Conservation (phyloP, 2,797 vertebrate species). For the Hippoglossus hippoglossus region DNA sequence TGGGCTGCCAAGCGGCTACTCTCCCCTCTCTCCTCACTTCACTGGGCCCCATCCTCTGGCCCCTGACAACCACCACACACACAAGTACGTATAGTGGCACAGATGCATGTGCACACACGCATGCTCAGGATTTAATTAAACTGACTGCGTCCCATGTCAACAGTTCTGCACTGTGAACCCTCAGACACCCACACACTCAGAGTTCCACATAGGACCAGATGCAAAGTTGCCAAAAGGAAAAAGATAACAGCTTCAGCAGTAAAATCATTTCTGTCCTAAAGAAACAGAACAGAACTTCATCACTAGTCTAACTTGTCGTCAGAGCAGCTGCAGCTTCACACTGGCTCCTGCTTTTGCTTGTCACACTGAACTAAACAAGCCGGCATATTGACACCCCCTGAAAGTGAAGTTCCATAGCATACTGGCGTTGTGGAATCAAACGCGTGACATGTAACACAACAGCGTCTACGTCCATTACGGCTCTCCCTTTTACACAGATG, state of each 20-base stretch:
- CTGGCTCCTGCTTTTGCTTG: not conserved
- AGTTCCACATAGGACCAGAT: slow-evolving; percentile 41
- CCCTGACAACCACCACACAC: slow-evolving; percentile 16
- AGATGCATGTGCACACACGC: slow-evolving; percentile 16
- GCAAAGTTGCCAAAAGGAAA: slow-evolving; percentile 27
- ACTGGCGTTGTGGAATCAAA: no score
- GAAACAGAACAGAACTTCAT: slow-evolving; percentile 31
- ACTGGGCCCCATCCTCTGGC: slow-evolving; percentile 37
- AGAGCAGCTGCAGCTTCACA: not conserved
- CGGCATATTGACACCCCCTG: no score
- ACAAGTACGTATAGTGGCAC: slow-evolving; percentile 10
- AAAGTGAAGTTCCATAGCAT: no score
- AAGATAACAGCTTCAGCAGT: slow-evolving; percentile 6
- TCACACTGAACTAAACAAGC: no score
- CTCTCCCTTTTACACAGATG: no score
- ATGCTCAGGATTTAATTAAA: slow-evolving; percentile 75
- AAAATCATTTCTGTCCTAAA: slow-evolving; percentile 16
- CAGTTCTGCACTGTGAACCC: slow-evolving; percentile 54
- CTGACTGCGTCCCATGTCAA: slow-evolving; percentile 55
- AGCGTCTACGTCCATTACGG: no score
- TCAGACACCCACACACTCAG: slow-evolving; percentile 14
- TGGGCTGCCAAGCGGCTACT: slow-evolving; percentile 73
- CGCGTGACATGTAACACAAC: no score
- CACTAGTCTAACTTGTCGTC: not conserved
- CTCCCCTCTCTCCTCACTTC: slow-evolving; percentile 56